Evolutionary conservation across 2,888 invertebrate genomes (phyloP), one percentile per base, ranked within the genome.

Genomic region (Sphinx pinastri): DNA sequence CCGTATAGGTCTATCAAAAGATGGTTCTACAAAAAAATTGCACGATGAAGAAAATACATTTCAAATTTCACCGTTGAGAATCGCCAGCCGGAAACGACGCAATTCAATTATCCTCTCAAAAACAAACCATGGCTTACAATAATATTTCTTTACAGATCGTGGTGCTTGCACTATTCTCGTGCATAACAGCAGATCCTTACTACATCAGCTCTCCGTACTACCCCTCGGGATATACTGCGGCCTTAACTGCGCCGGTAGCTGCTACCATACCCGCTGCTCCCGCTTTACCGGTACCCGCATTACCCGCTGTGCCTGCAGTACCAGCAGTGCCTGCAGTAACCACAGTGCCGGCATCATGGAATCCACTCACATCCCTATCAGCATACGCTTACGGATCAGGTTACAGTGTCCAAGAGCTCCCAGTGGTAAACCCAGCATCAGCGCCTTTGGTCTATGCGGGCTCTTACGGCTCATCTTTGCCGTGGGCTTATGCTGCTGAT

Each of bases 311-410:
- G 14, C n/a, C 59, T 10, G 8, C 59, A 38, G 31, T 59, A 38
- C 38, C 59, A 14, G 38, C 38, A 0, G 67, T 71, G 13, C 55
- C 76, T 7, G 68, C 76, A 0, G 49, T 75, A 6, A 74, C 81
- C 1, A 71, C 79, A 0, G 67, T 78, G 0, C 70, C 79, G 2
- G 72, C 78, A 2, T 67, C 80, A 25, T 73, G 59, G 59, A 38
- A 79, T 63, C 78, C 81, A 6, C 73, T 78, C 7, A 77, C 85
- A 5, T 75, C 84, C 13, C 73, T 85, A 0, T 82, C 88, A 7
- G 82, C 85, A 7, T 88, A 88, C 73, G 76, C 83, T 0, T 89
- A 87, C 71, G 83, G 87, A 3, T 80, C 84, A 7, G 69, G 82
- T 5, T 85, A 85, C 68, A 84, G 73, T 25, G 75, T 86, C 14